Conservation (phyloP, 1,140 invertebrate genomes). For the Paraescarpia echinospica region DNA sequence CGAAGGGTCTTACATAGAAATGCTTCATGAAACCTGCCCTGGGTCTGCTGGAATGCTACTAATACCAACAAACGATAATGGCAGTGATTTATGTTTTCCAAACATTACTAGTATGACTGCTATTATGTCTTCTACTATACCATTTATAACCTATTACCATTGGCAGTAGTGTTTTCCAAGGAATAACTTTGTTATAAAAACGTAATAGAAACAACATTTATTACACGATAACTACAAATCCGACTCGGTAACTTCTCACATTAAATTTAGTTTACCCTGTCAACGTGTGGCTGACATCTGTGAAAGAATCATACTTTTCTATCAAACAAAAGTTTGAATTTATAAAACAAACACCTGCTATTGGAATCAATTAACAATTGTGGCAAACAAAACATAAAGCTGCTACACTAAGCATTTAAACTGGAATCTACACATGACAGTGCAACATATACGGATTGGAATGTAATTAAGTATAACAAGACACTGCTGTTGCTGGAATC, state of each 20-base stretch:
- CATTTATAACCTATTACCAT: background rate
- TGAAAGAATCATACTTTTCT: background rate
- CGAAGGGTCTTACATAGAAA: no score
- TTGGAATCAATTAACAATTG: background rate
- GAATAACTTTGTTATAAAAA: background rate
- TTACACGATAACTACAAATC: background rate
- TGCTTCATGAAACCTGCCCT: background rate
- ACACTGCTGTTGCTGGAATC: background rate
- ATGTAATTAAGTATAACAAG: background rate
- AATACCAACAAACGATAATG: background rate
- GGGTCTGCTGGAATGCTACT: background rate
- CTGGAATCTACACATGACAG: background rate
- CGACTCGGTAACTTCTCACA: background rate
- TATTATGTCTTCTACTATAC: background rate
- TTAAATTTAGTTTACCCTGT: background rate
- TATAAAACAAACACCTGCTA: background rate
- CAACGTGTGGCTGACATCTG: background rate
- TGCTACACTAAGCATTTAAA: background rate
- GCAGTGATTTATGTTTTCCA: background rate
- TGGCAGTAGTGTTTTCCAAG: background rate
- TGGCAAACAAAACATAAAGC: background rate
- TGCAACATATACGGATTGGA: background rate
- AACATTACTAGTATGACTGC: background rate
- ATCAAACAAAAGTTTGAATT: conserved; percentile 6
- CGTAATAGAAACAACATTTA: background rate